Conservation (phyloP, 2,797 vertebrate species). For the Coilia nasus region DNA sequence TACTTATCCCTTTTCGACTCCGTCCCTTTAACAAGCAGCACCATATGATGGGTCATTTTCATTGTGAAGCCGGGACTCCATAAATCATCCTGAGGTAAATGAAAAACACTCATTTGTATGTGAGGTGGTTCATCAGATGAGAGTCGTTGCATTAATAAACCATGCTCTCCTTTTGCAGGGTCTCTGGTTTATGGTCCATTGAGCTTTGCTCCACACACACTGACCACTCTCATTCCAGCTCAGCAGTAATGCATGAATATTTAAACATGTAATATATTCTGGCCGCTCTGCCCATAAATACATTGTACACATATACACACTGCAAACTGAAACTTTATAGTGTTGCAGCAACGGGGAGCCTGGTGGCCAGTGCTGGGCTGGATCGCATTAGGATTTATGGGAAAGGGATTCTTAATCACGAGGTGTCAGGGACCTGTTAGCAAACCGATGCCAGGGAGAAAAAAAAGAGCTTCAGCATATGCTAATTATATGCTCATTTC, state of each 20-base stretch:
- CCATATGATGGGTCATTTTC: constrained; percentile 35
- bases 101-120: constrained; percentile 39
- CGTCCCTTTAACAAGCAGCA: constrained; percentile 29
- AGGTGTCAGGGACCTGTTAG: background rate
- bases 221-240: constrained; percentile 44
- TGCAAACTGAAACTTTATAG: background rate
- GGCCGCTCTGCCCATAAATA: constrained; percentile 8
- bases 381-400: background rate
- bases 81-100: constrained; percentile 22
- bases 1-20: constrained; percentile 41
- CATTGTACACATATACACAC: constrained; percentile 21
- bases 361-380: background rate
- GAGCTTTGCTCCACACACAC: constrained; percentile 29
- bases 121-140: constrained; percentile 47
- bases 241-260: constrained; percentile 40
- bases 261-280: constrained; percentile 41
- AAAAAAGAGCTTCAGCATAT: background rate
- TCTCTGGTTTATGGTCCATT: constrained; percentile 33
- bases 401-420: background rate
- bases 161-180: constrained; percentile 30
- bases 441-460: background rate
- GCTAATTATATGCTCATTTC: background rate
- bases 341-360: background rate
- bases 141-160: constrained; percentile 41
- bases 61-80: constrained; percentile 4